Evolutionary conservation across 2,113 vertebrate species (phyloP).

Genomic region (Bombycilla garrulus): DNA sequence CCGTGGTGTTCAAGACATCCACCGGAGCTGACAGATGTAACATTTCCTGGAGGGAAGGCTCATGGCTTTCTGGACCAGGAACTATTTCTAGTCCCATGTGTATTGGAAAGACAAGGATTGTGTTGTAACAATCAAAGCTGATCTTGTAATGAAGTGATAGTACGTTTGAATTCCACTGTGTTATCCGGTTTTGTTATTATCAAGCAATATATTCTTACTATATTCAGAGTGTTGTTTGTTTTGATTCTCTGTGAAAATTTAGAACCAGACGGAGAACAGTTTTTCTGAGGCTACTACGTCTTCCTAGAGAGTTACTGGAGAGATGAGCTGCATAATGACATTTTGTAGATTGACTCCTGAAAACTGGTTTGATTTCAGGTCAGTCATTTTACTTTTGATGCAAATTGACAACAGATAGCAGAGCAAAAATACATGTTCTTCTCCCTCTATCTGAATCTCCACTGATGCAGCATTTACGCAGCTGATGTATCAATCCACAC

Average conservation of each 20-base stretch:
- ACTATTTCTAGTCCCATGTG: not conserved
- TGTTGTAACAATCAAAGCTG: not conserved
- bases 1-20: rapidly evolving
- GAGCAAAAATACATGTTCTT: not conserved
- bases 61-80: not conserved
- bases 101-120: not conserved
- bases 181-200: not conserved
- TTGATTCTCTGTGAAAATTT: constrained; percentile 11
- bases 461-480: not conserved
- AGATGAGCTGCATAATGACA: not conserved
- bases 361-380: constrained; percentile 13
- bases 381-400: not conserved
- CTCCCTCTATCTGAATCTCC: not conserved
- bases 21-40: not conserved
- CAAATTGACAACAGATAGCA: not conserved
- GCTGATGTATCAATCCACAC: not conserved
- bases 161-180: not conserved
- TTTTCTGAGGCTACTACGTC: not conserved
- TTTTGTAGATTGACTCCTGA: not conserved
- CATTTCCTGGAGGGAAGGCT: not conserved
- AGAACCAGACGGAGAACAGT: not conserved
- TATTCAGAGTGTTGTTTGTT: not conserved
- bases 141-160: not conserved
- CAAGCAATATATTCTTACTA: not conserved
- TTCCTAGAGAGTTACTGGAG: not conserved